Evolutionary conservation across 2,888 invertebrate species (phyloP).

Genomic region (Cantharis nigra): DNA sequence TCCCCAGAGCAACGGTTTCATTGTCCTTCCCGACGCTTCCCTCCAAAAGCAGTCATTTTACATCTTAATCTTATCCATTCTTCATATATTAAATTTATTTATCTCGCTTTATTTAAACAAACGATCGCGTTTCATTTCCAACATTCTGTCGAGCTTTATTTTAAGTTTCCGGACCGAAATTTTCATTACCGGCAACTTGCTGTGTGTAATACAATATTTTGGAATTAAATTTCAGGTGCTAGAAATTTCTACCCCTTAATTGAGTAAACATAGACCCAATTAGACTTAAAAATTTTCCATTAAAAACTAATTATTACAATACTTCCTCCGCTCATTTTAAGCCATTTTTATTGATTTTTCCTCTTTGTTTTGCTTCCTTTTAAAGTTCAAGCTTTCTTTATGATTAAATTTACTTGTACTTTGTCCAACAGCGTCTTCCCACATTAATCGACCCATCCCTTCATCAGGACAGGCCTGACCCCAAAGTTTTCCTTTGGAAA

Average conservation of each 20-base stretch:
- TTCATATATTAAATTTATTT: slow-evolving; percentile 9
- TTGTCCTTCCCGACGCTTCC: slow-evolving; percentile 21
- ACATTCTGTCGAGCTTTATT: background rate
- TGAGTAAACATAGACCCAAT: background rate
- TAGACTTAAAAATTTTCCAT: background rate
- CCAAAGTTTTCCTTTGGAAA: no score
- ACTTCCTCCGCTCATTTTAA: background rate
- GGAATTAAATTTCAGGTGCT: background rate
- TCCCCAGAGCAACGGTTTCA: slow-evolving; percentile 22
- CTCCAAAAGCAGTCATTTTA: slow-evolving; percentile 5
- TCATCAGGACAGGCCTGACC: background rate
- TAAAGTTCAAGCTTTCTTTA: background rate
- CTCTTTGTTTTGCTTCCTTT: background rate
- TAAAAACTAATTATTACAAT: background rate
- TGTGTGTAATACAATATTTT: background rate
- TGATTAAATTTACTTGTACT: background rate
- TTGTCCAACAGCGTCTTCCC: background rate
- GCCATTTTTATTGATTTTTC: background rate
- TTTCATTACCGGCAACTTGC: background rate
- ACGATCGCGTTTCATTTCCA: background rate
- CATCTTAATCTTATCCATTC: slow-evolving; percentile 10
- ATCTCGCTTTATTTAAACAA: slow-evolving; percentile 2
- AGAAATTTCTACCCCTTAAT: background rate
- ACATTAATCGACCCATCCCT: background rate
- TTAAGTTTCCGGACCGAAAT: background rate